phyloP scores from a whole-genome alignment of 2,797 vertebrate species.

The Hypotaenidia okinawae region DNA sequence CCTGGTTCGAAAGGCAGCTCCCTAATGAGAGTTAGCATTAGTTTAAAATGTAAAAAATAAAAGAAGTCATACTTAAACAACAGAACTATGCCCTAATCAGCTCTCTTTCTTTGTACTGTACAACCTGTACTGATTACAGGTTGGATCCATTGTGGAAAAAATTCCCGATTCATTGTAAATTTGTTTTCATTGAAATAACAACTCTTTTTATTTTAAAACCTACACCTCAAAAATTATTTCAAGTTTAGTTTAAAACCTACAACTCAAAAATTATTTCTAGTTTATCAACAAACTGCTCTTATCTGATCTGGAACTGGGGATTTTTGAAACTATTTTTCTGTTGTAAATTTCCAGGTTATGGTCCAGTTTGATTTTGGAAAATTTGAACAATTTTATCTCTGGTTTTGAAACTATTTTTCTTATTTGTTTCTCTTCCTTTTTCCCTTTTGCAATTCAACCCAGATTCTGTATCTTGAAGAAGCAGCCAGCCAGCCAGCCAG shows the following conservation, averaged over 20 bases:
- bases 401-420: background rate
- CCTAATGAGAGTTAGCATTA: background rate
- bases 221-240: background rate
- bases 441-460: background rate
- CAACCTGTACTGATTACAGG: background rate
- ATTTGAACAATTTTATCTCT: background rate
- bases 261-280: background rate
- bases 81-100: background rate
- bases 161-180: background rate
- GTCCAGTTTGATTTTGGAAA: background rate
- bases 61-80: background rate
- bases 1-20: background rate
- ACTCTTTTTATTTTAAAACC: background rate
- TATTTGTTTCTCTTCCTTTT: background rate
- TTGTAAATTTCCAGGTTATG: background rate
- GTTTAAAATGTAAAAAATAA: background rate
- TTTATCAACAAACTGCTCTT: background rate
- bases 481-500: accelerated
- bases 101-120: background rate
- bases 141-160: background rate
- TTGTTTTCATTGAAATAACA: background rate
- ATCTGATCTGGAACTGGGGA: background rate
- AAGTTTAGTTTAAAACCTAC: background rate
- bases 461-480: background rate
- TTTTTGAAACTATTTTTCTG: background rate